phyloP scores from a whole-genome alignment of 2,888 invertebrate species.

The Monopis laevigella region DNA sequence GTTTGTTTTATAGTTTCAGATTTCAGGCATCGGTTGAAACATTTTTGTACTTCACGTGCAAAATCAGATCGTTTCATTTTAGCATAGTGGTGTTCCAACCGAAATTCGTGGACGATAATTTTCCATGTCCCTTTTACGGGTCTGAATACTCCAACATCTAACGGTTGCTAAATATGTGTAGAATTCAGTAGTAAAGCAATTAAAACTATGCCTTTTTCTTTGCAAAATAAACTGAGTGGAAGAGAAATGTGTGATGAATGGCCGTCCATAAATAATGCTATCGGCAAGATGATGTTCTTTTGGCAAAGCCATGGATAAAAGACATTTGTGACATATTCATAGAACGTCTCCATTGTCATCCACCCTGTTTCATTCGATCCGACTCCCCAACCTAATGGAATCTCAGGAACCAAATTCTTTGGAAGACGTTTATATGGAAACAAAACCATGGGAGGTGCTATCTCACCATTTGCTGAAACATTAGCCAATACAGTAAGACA shows the following conservation, averaged over 20 bases:
- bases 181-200: conserved; percentile 16
- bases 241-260: conserved; percentile 21
- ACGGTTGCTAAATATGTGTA: conserved; percentile 18
- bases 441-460: conserved; percentile 19
- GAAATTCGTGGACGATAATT: too few relatives aligned
- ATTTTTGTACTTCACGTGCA: too few relatives aligned
- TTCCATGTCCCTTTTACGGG: background rate
- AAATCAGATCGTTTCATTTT: too few relatives aligned
- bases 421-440: conserved; percentile 16
- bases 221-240: conserved; percentile 20
- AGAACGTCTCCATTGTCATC: conserved; percentile 18
- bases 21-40: too few relatives aligned
- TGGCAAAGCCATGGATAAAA: conserved; percentile 22
- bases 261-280: conserved; percentile 23
- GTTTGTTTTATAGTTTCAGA: too few relatives aligned
- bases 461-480: conserved; percentile 16
- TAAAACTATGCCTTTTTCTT: conserved; percentile 20
- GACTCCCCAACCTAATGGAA: conserved; percentile 14
- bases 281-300: conserved; percentile 19
- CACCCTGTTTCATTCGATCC: conserved; percentile 17
- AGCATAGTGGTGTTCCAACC: too few relatives aligned
- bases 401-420: conserved; percentile 8
- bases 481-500: conserved; percentile 17
- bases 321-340: conserved; percentile 18
- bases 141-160: conserved; percentile 18